A percentile compares a stretch with the other conserved stretches of the same genome.
phyloP scores from a whole-genome alignment of 2,113 vertebrate species.

The Labeo catla region DNA sequence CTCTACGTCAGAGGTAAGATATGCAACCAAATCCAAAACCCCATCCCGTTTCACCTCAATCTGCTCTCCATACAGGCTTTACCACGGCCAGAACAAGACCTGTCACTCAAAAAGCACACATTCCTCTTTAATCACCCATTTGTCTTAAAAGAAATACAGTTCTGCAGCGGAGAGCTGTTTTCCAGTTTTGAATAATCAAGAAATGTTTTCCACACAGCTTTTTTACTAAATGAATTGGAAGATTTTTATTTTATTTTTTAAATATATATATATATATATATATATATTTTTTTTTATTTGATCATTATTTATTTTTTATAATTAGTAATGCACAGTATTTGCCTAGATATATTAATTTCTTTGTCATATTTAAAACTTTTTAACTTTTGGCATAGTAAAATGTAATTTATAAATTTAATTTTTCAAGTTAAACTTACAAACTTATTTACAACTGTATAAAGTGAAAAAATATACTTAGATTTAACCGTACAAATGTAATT shows the following conservation, averaged over 20 bases:
- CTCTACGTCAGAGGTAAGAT: conserved; percentile 98
- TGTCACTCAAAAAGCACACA: not conserved
- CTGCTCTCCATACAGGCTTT: conserved; percentile 42
- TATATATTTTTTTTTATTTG: too few relatives aligned
- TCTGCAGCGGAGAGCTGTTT: not conserved
- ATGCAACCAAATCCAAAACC: conserved; percentile 29
- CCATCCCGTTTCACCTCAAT: not conserved
- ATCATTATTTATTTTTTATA: not conserved
- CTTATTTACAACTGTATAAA: too few relatives aligned
- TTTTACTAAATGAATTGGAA: not conserved
- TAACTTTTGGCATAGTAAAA: too few relatives aligned
- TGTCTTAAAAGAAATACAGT: conserved; percentile 9
- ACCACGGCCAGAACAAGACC: not conserved
- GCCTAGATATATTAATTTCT: not conserved
- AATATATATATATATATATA: too few relatives aligned
- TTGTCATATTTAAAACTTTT: too few relatives aligned
- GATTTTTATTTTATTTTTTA: too few relatives aligned
- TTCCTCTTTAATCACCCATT: not conserved
- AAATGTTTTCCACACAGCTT: not conserved
- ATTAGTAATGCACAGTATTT: not conserved
- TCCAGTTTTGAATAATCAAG: not conserved
- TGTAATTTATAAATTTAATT: too few relatives aligned
- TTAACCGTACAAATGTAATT: too few relatives aligned
- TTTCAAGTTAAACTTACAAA: too few relatives aligned
- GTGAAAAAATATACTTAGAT: too few relatives aligned